These are phyloP conservation scores for Strongylocentrotus purpuratus DNA, from an alignment of 35 echinoderm and acorn worm species.

Conservation along the genomic window DNA sequence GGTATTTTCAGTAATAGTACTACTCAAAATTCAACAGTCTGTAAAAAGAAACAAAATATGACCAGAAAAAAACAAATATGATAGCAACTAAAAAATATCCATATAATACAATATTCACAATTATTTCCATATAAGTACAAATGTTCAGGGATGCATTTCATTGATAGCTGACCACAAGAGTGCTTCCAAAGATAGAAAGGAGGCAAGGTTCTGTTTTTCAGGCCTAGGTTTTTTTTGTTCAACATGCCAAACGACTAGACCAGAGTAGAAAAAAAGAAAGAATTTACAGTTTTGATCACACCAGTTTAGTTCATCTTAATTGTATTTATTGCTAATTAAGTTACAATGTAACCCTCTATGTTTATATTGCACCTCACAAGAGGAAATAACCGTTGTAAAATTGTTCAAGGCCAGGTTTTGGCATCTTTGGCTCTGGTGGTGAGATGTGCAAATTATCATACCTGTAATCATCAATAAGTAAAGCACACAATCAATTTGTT, in stretches of 20 bases:
- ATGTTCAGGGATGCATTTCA: neutral
- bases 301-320: neutral
- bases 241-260: neutral
- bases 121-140: neutral
- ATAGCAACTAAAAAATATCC: neutral
- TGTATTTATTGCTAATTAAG: neutral
- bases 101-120: constrained; percentile 20
- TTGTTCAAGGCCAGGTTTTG: neutral
- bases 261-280: neutral
- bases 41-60: neutral
- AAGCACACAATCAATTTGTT: neutral
- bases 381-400: neutral
- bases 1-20: constrained; percentile 18
- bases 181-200: neutral
- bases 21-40: constrained; percentile 4
- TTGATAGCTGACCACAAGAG: neutral
- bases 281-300: constrained; percentile 3
- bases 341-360: neutral
- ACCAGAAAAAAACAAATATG: neutral
- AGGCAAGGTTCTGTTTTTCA: neutral
- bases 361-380: neutral
- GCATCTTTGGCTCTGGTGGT: neutral
- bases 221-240: neutral
- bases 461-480: neutral
- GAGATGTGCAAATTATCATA: neutral